Conservation (phyloP, 2,113 vertebrate genomes). For the Pseudorectes ferrugineus region DNA sequence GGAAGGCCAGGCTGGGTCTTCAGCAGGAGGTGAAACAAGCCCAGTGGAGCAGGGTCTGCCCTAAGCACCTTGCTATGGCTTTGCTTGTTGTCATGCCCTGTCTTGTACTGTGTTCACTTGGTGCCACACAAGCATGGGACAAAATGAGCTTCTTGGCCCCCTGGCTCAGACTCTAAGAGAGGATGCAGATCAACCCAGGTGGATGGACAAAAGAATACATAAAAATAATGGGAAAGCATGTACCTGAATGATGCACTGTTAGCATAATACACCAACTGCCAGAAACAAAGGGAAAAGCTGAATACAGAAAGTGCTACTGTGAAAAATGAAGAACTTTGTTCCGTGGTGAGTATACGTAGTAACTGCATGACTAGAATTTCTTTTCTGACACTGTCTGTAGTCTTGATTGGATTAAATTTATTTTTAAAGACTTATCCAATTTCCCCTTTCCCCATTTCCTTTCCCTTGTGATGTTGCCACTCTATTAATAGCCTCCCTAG, state of each 20-base stretch:
- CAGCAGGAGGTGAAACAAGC: neutral
- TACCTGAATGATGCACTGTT: neutral
- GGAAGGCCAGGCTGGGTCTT: neutral
- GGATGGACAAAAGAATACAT: neutral
- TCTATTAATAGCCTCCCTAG: constrained; percentile 40
- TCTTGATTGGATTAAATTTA: constrained; percentile 23
- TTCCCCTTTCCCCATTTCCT: neutral
- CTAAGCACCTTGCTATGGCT: neutral
- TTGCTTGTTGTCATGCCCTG: neutral
- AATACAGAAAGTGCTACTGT: neutral
- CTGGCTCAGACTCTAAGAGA: neutral
- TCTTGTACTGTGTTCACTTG: neutral
- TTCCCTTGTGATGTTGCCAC: neutral
- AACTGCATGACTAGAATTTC: neutral
- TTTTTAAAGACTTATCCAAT: constrained; percentile 32
- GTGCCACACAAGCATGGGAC: neutral
- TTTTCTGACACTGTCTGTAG: neutral
- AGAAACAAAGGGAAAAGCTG: neutral
- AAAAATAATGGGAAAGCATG: neutral
- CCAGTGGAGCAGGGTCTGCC: neutral
- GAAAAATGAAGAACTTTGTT: neutral
- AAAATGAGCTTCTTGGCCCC: neutral
- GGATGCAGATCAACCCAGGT: neutral
- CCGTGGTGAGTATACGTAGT: accelerated
- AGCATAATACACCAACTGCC: neutral